Conservation (phyloP, 37 sponge, comb jelly and placozoan genomes). For the Halichondria panicea region DNA sequence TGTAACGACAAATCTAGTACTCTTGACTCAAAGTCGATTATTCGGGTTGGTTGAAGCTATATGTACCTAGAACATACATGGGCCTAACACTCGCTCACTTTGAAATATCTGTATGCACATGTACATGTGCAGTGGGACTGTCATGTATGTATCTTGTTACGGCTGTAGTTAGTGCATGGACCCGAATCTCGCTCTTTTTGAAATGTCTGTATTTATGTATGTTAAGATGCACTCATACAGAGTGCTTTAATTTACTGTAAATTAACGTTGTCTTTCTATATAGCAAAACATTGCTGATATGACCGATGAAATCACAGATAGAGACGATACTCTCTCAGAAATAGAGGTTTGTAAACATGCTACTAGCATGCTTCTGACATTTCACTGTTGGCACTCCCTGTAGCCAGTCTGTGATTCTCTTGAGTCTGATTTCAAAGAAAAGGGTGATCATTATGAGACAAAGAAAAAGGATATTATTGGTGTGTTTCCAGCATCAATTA, state of each 20-base stretch:
- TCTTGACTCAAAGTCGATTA: too few species aligned
- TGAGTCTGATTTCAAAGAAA: constrained; percentile 24
- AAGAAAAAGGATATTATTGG: constrained; percentile 53
- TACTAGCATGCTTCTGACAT: background rate
- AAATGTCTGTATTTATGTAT: background rate
- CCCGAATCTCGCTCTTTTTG: too few species aligned
- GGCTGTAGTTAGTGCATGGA: too few species aligned
- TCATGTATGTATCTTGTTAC: too few species aligned
- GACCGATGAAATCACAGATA: constrained; percentile 26
- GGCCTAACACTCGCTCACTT: too few species aligned
- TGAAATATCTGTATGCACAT: too few species aligned
- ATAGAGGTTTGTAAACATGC: constrained; percentile 7
- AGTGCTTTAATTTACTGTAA: background rate
- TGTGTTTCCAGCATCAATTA: background rate
- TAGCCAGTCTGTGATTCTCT: constrained; percentile 23
- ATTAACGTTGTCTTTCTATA: background rate
- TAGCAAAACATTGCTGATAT: constrained; percentile 48
- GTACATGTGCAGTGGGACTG: too few species aligned
- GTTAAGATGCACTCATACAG: background rate
- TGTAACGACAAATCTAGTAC: too few species aligned
- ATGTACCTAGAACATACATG: too few species aligned
- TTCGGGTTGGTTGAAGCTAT: too few species aligned
- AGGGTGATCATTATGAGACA: constrained; percentile 25
- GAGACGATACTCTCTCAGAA: constrained; percentile 7
- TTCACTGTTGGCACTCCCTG: background rate